Evolutionary conservation across 37 sponge, comb jelly and placozoan genomes (phyloP).

Genomic region (Theonella swinhoei): DNA sequence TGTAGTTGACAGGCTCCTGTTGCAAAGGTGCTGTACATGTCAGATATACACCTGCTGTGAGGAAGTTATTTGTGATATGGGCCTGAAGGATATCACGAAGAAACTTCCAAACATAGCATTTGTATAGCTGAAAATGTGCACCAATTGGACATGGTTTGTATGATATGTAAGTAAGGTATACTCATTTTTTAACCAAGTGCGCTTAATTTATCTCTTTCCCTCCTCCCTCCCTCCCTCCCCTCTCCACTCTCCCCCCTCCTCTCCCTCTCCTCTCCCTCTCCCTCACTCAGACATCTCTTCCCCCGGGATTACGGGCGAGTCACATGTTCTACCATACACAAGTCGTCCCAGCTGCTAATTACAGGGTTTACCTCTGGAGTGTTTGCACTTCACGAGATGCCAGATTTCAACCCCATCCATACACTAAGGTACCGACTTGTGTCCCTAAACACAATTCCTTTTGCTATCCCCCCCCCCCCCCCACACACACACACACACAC

Average conservation of each 20-base stretch:
- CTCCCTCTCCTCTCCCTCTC: neutral
- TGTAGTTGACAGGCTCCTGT: too few species aligned
- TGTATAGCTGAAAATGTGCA: too few species aligned
- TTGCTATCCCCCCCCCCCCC: neutral
- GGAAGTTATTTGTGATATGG: too few species aligned
- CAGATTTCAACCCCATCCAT: slow-evolving; percentile 91
- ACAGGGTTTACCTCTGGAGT: slow-evolving; percentile 86
- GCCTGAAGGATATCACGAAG: too few species aligned
- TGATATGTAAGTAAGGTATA: too few species aligned
- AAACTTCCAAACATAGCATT: too few species aligned
- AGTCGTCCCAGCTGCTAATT: slow-evolving; percentile 64
- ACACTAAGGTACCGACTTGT: slow-evolving; percentile 94
- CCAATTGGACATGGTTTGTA: too few species aligned
- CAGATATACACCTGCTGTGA: too few species aligned
- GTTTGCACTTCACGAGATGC: slow-evolving; percentile 94
- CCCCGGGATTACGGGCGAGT: slow-evolving; percentile 59
- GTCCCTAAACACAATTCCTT: neutral
- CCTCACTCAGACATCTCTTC: slow-evolving; percentile 59
- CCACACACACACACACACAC: too few species aligned
- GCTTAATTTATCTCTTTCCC: neutral
- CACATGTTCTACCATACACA: slow-evolving; percentile 76
- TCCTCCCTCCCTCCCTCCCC: neutral
- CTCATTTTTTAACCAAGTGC: too few species aligned
- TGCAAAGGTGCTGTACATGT: too few species aligned
- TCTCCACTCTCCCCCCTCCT: too few species aligned